Conservation (phyloP, 2,888 invertebrate species). For the Mesochorus sp. region DNA sequence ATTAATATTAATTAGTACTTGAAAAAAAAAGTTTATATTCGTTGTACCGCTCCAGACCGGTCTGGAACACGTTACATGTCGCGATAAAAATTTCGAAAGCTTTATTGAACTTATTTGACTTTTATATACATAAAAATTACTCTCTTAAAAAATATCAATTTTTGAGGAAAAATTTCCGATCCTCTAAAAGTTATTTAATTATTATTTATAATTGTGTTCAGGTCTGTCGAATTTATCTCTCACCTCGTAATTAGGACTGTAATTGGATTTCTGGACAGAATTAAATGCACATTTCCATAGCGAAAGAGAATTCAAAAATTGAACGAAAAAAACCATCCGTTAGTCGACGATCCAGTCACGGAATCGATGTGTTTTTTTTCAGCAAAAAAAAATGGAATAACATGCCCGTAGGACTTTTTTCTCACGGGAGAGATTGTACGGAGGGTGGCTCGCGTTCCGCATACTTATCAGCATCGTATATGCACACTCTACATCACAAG, state of each 20-base stretch:
- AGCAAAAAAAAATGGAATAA: conserved; percentile 7
- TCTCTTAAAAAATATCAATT: too few species aligned
- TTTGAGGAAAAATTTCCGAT: too few species aligned
- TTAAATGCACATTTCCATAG: not conserved
- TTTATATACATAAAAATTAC: too few species aligned
- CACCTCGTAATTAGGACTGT: conserved; percentile 34
- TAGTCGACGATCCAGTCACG: not conserved
- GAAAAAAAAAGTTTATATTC: too few species aligned
- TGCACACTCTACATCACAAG: not conserved
- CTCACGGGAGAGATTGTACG: not conserved
- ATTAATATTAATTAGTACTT: too few species aligned
- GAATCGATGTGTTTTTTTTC: not conserved
- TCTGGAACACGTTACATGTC: too few species aligned
- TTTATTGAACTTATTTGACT: too few species aligned
- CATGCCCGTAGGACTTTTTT: conserved; percentile 1
- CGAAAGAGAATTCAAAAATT: not conserved
- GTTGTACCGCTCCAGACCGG: too few species aligned
- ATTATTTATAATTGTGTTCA: not conserved
- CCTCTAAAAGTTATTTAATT: conserved; percentile 9
- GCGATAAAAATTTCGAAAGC: too few species aligned
- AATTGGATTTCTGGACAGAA: conserved; percentile 18
- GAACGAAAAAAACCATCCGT: conserved; percentile 1
- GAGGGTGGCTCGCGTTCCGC: conserved; percentile 24
- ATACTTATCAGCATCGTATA: conserved; percentile 52
- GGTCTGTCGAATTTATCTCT: not conserved